These are phyloP conservation scores for Thysanoteuthis rhombus DNA, from an alignment of 2,888 invertebrate species.

Conservation along the genomic window DNA sequence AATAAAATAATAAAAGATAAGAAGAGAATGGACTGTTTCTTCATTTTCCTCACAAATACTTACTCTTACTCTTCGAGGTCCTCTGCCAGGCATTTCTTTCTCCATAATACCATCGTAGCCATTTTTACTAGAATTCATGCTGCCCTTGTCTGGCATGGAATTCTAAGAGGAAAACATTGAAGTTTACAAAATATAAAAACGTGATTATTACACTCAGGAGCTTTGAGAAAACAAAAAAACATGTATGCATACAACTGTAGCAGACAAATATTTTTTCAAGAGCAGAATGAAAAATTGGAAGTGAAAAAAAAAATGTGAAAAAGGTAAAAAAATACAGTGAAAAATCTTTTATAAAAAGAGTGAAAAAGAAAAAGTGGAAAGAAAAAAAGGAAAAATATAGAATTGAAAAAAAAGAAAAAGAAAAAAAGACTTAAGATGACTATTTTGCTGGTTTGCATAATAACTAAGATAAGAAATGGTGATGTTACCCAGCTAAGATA, in stretches of 20 bases:
- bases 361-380: neutral
- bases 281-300: neutral
- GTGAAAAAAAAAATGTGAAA: neutral
- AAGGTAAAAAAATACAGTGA: neutral
- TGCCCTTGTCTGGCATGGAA: slow-evolving; percentile 30
- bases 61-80: slow-evolving; percentile 28
- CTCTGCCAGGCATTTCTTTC: slow-evolving; percentile 27
- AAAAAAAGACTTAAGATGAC: neutral
- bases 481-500: neutral
- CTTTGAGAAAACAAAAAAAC: neutral
- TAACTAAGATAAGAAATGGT: neutral
- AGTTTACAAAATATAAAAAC: slow-evolving; percentile 1
- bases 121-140: slow-evolving; percentile 30
- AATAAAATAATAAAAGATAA: neutral
- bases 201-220: neutral
- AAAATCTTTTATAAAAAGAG: neutral
- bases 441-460: neutral
- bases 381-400: neutral
- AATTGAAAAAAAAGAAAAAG: neutral
- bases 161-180: slow-evolving; percentile 19
- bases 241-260: neutral
- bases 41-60: neutral
- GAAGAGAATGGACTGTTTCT: neutral
- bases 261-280: neutral
- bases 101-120: slow-evolving; percentile 28